Percentiles rank a stretch among this genome's conserved stretches.
phyloP scores from a whole-genome alignment of 2,888 invertebrate species.

The Frankliniella intonsa region DNA sequence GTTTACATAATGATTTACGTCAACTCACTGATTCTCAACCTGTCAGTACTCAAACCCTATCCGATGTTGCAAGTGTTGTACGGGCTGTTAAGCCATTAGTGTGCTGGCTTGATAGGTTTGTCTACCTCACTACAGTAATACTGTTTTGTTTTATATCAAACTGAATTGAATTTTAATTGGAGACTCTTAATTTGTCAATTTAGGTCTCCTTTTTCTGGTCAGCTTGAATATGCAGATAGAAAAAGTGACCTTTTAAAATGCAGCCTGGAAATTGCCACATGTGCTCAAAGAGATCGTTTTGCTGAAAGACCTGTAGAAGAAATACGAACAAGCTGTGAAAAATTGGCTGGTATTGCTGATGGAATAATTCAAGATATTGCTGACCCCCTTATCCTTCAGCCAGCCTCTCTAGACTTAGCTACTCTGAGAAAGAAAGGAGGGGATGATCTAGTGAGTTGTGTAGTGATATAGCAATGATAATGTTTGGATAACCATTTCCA shows the following conservation, averaged over 20 bases:
- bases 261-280: slow-evolving; percentile 81
- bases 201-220: slow-evolving; percentile 58
- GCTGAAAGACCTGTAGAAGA: slow-evolving; percentile 79
- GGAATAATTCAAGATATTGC: slow-evolving; percentile 78
- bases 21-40: slow-evolving; percentile 54
- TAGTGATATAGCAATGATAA: neutral
- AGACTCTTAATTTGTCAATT: slow-evolving; percentile 35
- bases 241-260: slow-evolving; percentile 69
- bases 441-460: slow-evolving; percentile 62
- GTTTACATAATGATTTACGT: slow-evolving; percentile 65
- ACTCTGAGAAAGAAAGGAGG: slow-evolving; percentile 76
- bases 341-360: slow-evolving; percentile 74
- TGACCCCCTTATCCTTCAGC: slow-evolving; percentile 88
- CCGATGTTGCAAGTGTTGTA: slow-evolving; percentile 80
- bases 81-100: slow-evolving; percentile 80
- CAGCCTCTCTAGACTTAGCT: slow-evolving; percentile 83
- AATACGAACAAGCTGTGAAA: slow-evolving; percentile 65
- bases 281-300: slow-evolving; percentile 86
- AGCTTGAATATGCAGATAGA: slow-evolving; percentile 65
- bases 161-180: neutral
- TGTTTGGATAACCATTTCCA: neutral
- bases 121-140: neutral
- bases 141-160: neutral
- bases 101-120: slow-evolving; percentile 82
- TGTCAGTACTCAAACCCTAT: slow-evolving; percentile 73